Conservation (phyloP, 2,113 vertebrate genomes). For the Thamnaconus septentrionalis region DNA sequence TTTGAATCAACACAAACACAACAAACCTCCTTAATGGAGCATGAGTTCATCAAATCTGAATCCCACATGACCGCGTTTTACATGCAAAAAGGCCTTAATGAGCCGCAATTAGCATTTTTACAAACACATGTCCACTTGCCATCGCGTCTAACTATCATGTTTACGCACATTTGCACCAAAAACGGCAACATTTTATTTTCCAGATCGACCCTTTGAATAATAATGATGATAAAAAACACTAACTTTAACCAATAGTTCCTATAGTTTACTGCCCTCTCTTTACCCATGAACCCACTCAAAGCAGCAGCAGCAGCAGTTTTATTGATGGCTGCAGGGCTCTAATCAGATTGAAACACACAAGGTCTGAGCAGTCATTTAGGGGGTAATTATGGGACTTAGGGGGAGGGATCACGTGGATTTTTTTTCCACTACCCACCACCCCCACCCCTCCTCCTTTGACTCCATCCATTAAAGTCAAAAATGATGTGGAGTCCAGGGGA, state of each 20-base stretch:
- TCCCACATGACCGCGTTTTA: background rate
- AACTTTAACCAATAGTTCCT: constrained; percentile 24
- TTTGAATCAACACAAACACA: constrained; percentile 46
- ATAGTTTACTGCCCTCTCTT: constrained; percentile 49
- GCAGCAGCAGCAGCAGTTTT: constrained; percentile 64
- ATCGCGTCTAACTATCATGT: no score
- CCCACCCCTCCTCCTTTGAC: constrained; percentile 75
- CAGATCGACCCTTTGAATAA: no score
- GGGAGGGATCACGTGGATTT: constrained; percentile 76
- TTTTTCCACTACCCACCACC: background rate
- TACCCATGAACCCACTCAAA: constrained; percentile 75
- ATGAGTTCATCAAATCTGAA: constrained; percentile 9
- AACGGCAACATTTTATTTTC: no score
- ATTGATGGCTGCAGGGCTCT: constrained; percentile 84
- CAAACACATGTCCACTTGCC: no score
- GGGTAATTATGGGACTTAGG: constrained; percentile 81
- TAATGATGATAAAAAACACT: background rate
- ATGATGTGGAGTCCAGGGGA: constrained; percentile 71
- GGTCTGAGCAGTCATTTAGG: constrained; percentile 82
- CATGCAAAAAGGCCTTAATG: background rate
- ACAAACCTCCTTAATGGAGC: constrained; percentile 21
- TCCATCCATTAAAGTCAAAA: constrained; percentile 81
- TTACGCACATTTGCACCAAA: no score
- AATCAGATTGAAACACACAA: constrained; percentile 88
- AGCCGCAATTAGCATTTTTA: no score